Base-by-base conservation (phyloP, 2,797 vertebrate genomes). In the Onychomys leucogaster region DNA sequence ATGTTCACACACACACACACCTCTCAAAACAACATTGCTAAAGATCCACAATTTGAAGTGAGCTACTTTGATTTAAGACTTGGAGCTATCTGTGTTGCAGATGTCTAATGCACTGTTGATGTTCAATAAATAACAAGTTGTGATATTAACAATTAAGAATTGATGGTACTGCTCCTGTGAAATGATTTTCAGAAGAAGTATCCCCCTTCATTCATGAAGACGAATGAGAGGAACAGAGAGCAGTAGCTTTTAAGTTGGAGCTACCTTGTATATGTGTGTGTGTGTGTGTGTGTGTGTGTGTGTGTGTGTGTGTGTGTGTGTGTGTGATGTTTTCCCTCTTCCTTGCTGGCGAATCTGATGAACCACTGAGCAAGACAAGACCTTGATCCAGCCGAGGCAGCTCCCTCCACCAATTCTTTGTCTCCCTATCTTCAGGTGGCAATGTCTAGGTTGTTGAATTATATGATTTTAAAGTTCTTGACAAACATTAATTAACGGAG, bases 61-160 rank as follows among this genome's bases (percentile, higher is more conserved):
- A 94, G 69, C 75, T 12, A 43, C 29, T 76, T 96, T 96, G 97
- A 91, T 75, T 96, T 96, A 97, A 91, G 89, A 89, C 69, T 57
- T 80, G 43, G 86, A 76, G 37, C 80, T 93, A 13, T 95, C 52
- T 91, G 59, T 95, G 92, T 87, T 96, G 94, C 87, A 59, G 96
- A 81, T 67, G 83, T 96, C 90, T 95, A 96, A 96, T 97, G 92
- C 91, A 95, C 96, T 92, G 89, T 91, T 94, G 90, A 93, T 97
- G 94, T 93, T 96, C 76, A 92, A 91, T 97, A 97, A 97, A 98
- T 97, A 97, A 95, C 89, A 97, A 92, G 95, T 87, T 4, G 0
- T 94, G 95, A 78, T 95, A 95, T 96, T 98, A 97, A 96, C 97
- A 97, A 96, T 97, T 97, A 97, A 97, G 91, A 97, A 97, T 88